Evolutionary conservation across 2,797 vertebrate species (phyloP).

Genomic region (Vespertilio murinus): DNA sequence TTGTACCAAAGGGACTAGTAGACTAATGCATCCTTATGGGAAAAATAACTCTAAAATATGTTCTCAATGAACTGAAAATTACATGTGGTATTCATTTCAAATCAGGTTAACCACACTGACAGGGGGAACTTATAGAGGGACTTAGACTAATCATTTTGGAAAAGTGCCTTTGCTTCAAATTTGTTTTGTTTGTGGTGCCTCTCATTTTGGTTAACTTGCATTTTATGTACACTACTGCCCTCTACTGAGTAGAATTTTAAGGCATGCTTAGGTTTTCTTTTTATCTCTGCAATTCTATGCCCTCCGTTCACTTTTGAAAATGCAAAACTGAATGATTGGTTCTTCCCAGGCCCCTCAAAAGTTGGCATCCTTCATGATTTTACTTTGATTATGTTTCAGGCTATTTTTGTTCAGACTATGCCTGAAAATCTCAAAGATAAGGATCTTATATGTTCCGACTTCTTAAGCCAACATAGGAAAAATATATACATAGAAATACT

Average conservation of each 20-base stretch:
- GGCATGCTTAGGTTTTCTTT: neutral
- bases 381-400: neutral
- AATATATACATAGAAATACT: neutral
- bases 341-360: neutral
- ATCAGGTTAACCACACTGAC: neutral
- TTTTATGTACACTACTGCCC: constrained; percentile 70
- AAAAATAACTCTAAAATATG: neutral
- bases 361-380: neutral
- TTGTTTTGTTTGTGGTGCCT: neutral
- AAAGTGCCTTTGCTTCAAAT: neutral
- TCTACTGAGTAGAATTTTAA: constrained; percentile 65
- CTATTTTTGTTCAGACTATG: neutral
- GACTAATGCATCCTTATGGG: neutral
- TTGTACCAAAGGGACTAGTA: neutral
- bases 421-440: constrained; percentile 7
- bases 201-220: neutral
- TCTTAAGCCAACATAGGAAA: constrained; percentile 20
- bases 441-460: neutral
- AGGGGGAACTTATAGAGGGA: neutral
- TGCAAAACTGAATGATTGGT: neutral
- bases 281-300: neutral
- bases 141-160: neutral
- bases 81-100: neutral
- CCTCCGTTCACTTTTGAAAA: neutral
- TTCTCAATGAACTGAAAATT: neutral